Conservation (phyloP, 2,797 vertebrate genomes). For the Dendrocincla tyrannina region DNA sequence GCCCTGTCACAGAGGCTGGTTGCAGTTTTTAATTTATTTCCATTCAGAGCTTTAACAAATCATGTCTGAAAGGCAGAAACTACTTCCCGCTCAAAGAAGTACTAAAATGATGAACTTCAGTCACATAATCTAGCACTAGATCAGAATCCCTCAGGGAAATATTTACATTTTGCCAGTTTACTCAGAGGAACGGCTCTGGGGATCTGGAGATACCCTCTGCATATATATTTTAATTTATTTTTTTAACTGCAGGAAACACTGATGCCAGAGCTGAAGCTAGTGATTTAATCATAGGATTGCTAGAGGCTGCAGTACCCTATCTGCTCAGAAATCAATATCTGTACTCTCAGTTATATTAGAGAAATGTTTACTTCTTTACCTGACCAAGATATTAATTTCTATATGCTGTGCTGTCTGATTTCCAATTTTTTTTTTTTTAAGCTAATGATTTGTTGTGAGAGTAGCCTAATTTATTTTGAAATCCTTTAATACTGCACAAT, state of each 20-base stretch:
- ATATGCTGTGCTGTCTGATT: constrained; percentile 19
- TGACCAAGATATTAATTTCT: constrained; percentile 76
- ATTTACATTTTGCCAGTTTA: constrained; percentile 74
- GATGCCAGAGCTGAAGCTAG: constrained; percentile 62
- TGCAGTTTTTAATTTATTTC: constrained; percentile 48
- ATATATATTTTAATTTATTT: not conserved
- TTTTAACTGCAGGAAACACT: constrained; percentile 67
- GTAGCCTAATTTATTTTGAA: constrained; percentile 49
- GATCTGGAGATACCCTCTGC: constrained; percentile 67
- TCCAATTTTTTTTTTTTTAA: not conserved
- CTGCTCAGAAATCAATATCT: constrained; percentile 76
- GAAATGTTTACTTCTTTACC: constrained; percentile 64
- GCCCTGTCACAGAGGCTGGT: not conserved
- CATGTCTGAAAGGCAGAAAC: constrained; percentile 57
- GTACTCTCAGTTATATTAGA: constrained; percentile 70
- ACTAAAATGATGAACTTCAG: constrained; percentile 70
- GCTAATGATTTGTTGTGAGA: constrained; percentile 37
- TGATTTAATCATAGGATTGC: constrained; percentile 78
- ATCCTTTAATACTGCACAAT: constrained; percentile 17
- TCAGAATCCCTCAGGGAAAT: constrained; percentile 68
- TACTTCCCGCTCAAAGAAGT: constrained; percentile 50
- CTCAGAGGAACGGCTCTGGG: constrained; percentile 64
- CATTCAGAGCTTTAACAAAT: constrained; percentile 47
- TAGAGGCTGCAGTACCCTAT: constrained; percentile 69
- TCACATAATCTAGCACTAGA: constrained; percentile 67